phyloP scores from a whole-genome alignment of 2,797 vertebrate genomes.

The Balearica regulorum region DNA sequence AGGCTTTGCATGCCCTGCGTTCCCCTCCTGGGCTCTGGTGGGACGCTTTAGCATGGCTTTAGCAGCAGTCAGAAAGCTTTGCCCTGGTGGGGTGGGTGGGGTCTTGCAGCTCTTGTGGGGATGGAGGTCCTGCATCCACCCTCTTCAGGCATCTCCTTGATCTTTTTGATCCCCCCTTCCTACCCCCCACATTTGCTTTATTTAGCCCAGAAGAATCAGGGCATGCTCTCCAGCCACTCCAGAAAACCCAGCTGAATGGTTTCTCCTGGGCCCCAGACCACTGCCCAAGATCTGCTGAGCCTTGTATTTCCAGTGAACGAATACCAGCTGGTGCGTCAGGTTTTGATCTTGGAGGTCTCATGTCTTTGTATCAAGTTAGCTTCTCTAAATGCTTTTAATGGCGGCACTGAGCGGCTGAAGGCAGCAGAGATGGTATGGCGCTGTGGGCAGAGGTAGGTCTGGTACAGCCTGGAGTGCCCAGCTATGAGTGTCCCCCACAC shows the following conservation, averaged over 20 bases:
- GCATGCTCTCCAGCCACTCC: not conserved
- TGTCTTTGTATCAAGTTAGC: not conserved
- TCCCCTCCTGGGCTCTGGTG: not conserved
- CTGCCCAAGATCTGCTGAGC: not conserved
- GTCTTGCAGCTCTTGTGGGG: not conserved
- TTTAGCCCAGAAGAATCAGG: not conserved
- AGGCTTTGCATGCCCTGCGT: rapidly evolving
- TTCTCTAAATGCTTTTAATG: not conserved
- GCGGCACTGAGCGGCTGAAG: not conserved
- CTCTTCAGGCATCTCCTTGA: not conserved
- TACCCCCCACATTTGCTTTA: not conserved
- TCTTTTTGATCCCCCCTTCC: not conserved
- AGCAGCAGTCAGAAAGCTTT: not conserved
- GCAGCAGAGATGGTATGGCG: not conserved
- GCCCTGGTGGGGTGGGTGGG: not conserved
- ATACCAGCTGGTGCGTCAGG: not conserved
- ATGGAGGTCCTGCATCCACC: not conserved
- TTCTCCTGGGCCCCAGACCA: not conserved
- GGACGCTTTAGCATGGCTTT: not conserved
- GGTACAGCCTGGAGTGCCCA: not conserved
- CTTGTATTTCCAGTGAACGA: not conserved
- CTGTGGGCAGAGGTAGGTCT: not conserved
- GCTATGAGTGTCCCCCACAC: rapidly evolving
- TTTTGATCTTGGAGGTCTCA: not conserved
- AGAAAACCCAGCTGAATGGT: not conserved